Evolutionary conservation across 2,888 invertebrate species (phyloP).

Genomic region (Scaptomyza cyrtandrae): DNA sequence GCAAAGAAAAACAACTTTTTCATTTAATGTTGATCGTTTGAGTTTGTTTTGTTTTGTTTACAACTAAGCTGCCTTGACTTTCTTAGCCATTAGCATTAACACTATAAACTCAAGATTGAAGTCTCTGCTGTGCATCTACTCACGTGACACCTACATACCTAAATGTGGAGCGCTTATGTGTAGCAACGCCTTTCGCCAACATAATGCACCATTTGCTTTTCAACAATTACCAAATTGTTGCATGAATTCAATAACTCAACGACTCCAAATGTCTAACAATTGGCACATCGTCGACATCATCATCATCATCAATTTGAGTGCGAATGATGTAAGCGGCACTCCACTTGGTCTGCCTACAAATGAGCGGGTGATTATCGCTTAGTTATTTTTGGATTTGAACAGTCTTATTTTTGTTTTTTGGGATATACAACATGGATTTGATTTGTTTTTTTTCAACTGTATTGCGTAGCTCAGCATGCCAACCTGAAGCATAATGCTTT

Average conservation of each 20-base stretch:
- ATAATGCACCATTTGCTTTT: constrained; percentile 11
- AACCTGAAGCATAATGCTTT: constrained; percentile 55
- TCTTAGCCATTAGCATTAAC: constrained; percentile 46
- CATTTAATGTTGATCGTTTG: constrained; percentile 39
- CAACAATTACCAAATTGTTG: constrained; percentile 46
- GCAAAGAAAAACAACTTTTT: constrained; percentile 67
- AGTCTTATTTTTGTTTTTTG: constrained; percentile 16
- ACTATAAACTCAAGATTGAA: background rate
- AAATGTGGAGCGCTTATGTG: constrained; percentile 1
- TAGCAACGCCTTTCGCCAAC: constrained; percentile 45
- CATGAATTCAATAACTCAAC: constrained; percentile 57
- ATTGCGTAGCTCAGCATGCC: constrained; percentile 61
- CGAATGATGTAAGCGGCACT: constrained; percentile 63
- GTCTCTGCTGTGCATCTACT: constrained; percentile 17
- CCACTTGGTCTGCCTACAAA: constrained; percentile 68
- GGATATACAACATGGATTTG: constrained; percentile 24
- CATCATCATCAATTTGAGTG: constrained; percentile 69
- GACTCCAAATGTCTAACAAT: constrained; percentile 56
- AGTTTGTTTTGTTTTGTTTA: constrained; percentile 22
- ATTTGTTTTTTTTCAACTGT: constrained; percentile 37
- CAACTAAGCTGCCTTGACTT: constrained; percentile 71
- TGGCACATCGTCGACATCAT: constrained; percentile 62
- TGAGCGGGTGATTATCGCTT: constrained; percentile 61
- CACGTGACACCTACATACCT: constrained; percentile 28
- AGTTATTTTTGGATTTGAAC: constrained; percentile 23